Percentiles rank a stretch among this genome's conserved stretches.
phyloP scores from a whole-genome alignment of 2,113 vertebrate species.

The Nibea albiflora region DNA sequence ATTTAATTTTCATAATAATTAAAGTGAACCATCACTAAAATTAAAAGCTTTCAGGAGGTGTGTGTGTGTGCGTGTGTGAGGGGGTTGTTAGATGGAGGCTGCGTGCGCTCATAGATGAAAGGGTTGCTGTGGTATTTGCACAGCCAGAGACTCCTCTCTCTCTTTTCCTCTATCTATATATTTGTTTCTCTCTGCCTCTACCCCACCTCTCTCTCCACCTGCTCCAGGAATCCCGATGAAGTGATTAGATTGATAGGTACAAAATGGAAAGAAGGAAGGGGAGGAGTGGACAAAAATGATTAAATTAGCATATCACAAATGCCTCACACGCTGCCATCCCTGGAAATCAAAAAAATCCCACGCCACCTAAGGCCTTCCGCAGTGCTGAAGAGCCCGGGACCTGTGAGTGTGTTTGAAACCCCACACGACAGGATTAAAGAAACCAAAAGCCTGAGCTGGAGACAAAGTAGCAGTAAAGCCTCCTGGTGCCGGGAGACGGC shows the following conservation, averaged over 20 bases:
- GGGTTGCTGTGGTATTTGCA: constrained; percentile 66
- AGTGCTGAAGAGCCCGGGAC: constrained; percentile 65
- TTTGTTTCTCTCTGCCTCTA: constrained; percentile 40
- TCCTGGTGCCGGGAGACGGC: constrained; percentile 65
- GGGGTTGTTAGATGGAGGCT: neutral
- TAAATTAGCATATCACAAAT: constrained; percentile 86
- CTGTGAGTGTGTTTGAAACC: constrained; percentile 66
- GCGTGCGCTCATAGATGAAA: constrained; percentile 68
- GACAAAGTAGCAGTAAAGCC: constrained; percentile 70
- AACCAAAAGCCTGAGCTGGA: constrained; percentile 61
- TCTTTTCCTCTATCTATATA: constrained; percentile 16
- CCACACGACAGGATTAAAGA: constrained; percentile 67
- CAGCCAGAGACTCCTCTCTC: constrained; percentile 44
- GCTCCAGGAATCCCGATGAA: constrained; percentile 80
- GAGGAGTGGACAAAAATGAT: constrained; percentile 82
- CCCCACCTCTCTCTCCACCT: constrained; percentile 30
- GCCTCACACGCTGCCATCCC: constrained; percentile 59
- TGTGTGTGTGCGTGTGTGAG: constrained; percentile 21
- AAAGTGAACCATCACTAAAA: constrained; percentile 86
- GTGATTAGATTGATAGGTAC: constrained; percentile 85
- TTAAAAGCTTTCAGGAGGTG: constrained; percentile 71
- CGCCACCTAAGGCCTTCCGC: constrained; percentile 57
- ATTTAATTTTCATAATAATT: constrained; percentile 88
- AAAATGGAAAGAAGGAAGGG: constrained; percentile 68
- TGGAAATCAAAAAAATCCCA: constrained; percentile 76